Evolutionary conservation across 1,140 invertebrate species (phyloP).

Genomic region (Eriocheir sinensis): DNA sequence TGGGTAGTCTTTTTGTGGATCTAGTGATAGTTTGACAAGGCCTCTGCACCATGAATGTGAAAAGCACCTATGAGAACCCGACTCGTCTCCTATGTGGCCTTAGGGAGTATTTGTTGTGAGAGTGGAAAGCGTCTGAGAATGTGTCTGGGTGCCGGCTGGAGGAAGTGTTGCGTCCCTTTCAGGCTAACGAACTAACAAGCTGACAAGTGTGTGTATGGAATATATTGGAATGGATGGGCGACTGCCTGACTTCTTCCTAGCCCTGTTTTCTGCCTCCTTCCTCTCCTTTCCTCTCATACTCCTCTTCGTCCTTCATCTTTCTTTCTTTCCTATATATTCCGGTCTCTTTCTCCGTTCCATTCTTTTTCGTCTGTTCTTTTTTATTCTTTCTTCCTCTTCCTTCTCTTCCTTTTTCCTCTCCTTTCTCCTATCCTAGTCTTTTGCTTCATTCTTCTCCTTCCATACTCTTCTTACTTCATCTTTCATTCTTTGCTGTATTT

Average conservation of each 20-base stretch:
- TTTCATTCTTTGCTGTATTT: background rate
- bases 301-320: background rate
- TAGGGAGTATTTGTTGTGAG: too few relatives aligned
- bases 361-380: background rate
- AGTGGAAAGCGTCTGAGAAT: too few relatives aligned
- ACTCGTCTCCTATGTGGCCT: too few relatives aligned
- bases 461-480: background rate
- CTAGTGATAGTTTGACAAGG: too few relatives aligned
- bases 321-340: background rate
- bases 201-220: too few relatives aligned
- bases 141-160: too few relatives aligned
- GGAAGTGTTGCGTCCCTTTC: too few relatives aligned
- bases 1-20: too few relatives aligned
- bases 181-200: too few relatives aligned
- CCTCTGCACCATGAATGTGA: too few relatives aligned
- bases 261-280: background rate
- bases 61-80: too few relatives aligned
- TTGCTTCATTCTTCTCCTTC: background rate
- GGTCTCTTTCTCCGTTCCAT: background rate
- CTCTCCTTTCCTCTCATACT: background rate
- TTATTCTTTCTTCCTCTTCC: background rate
- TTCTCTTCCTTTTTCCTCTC: background rate
- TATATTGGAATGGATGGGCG: too few relatives aligned
- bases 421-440: background rate
- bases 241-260: background rate